Conservation (phyloP, 2,797 vertebrate species). For the Myripristis murdjan region DNA sequence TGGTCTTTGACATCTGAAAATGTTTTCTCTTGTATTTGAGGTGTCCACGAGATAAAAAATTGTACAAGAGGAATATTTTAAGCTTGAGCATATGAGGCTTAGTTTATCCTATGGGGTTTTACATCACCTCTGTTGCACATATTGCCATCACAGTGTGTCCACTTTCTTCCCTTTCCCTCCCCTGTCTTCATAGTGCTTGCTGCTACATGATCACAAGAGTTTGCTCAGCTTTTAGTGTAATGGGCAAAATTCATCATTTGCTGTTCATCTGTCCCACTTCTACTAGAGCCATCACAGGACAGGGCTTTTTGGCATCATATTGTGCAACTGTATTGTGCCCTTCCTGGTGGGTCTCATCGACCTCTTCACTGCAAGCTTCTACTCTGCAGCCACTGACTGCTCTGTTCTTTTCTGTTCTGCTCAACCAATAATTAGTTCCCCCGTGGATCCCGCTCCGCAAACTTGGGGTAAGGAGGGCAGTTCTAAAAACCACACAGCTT, state of each 20-base stretch:
- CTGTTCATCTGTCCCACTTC: constrained; percentile 20
- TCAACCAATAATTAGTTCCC: constrained; percentile 70
- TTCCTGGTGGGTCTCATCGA: constrained; percentile 48
- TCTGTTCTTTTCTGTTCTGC: constrained; percentile 39
- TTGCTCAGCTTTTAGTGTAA: constrained; percentile 15
- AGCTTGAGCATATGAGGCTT: background rate
- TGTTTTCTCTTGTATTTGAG: constrained; percentile 3
- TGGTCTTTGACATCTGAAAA: background rate
- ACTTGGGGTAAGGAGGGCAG: constrained; percentile 25
- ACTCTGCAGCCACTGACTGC: constrained; percentile 45
- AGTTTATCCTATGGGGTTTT: background rate
- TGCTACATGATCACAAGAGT: background rate
- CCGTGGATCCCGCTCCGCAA: constrained; percentile 30
- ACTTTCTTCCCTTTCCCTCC: background rate
- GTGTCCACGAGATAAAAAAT: background rate
- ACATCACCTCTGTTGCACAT: constrained; percentile 10
- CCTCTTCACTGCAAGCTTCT: constrained; percentile 22
- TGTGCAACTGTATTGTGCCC: constrained; percentile 47
- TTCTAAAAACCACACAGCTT: constrained; percentile 52
- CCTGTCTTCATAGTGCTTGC: background rate
- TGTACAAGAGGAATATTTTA: background rate
- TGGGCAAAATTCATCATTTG: constrained; percentile 10
- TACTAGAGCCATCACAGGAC: constrained; percentile 11
- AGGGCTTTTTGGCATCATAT: constrained; percentile 38
- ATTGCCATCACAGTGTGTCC: constrained; percentile 48